Percentiles rank a stretch among this genome's conserved stretches.
Conservation (phyloP, 2,888 invertebrate species). For the Nymphalis polychloros region DNA sequence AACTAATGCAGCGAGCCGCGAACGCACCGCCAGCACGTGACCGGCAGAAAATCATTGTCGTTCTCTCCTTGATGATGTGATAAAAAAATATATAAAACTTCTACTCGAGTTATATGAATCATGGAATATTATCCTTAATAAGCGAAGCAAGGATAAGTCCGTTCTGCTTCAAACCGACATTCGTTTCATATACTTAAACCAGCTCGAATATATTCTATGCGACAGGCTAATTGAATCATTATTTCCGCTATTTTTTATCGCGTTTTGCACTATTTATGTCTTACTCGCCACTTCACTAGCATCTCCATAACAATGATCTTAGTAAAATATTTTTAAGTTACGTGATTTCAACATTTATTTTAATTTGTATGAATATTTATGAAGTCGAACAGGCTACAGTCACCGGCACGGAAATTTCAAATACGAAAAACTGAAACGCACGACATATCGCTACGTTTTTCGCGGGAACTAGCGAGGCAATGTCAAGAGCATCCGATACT, state of each 20-base stretch:
- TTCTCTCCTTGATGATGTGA: constrained; percentile 54
- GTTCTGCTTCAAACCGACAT: constrained; percentile 36
- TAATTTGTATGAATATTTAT: constrained; percentile 68
- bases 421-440: constrained; percentile 44
- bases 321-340: constrained; percentile 68
- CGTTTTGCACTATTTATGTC: constrained; percentile 58
- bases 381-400: constrained; percentile 54
- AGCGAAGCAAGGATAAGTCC: constrained; percentile 28
- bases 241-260: constrained; percentile 65
- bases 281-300: constrained; percentile 53
- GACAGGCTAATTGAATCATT: constrained; percentile 61
- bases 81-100: constrained; percentile 42
- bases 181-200: constrained; percentile 45
- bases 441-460: constrained; percentile 45
- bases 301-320: constrained; percentile 74
- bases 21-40: constrained; percentile 57
- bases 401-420: constrained; percentile 58
- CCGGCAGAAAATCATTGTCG: constrained; percentile 51
- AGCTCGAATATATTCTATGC: constrained; percentile 44
- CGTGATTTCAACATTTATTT: constrained; percentile 57
- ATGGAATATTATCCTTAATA: constrained; percentile 25
- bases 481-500: constrained; percentile 61
- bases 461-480: constrained; percentile 47
- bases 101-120: constrained; percentile 8
- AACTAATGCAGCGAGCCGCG: constrained; percentile 44